Evolutionary conservation across 2,113 vertebrate genomes (phyloP), one percentile per base, ranked within the genome.

Genomic region (Octodon degus): DNA sequence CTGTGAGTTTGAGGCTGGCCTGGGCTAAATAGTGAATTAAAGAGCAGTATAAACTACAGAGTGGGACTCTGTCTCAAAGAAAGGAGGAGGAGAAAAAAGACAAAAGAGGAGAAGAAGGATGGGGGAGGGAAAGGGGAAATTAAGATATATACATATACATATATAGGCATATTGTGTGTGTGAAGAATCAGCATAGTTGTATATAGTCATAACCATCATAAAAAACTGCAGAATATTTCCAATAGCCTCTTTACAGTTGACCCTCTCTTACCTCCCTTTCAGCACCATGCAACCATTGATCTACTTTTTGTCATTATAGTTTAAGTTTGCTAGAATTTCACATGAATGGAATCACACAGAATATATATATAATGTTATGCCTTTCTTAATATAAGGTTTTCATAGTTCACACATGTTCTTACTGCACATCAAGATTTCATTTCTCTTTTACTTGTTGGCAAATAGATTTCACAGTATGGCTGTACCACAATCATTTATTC

Each of bases 241-340:
- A 87, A 58, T 55, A 88, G 9, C 17, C 86, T 91, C 32, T 91
- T 70, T 77, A 37, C 17, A 89, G 22, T 13, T 81, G 55, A 53
- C 84, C 34, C 10, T 76, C 62, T 32, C 72, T 30, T 16, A n/a
- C 24, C 47, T 37, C 13, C 4, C 17, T 63, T 3, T 20, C 10
- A 82, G 22, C 30, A 30, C 83, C 27, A 89, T 40, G 32, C 50
- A 89, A 81, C 58, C 22, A 65, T 20, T 91, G 37, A 30, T 84
- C 60, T 77, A 91, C 14, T 92, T 83, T 90, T 77, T 84, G 27
- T 91, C 50, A 89, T 43, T 81, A 65, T 17, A 60, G 47, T 86
- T 81, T 63, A 76, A 2, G 30, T 85, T 89, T 91, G 72, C 27
- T 62, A 87, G 34, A 95, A 84, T 90, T 90, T 91, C 65, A 55